Evolutionary conservation across 2,113 vertebrate genomes (phyloP).

Genomic region (Eulemur rufifrons): DNA sequence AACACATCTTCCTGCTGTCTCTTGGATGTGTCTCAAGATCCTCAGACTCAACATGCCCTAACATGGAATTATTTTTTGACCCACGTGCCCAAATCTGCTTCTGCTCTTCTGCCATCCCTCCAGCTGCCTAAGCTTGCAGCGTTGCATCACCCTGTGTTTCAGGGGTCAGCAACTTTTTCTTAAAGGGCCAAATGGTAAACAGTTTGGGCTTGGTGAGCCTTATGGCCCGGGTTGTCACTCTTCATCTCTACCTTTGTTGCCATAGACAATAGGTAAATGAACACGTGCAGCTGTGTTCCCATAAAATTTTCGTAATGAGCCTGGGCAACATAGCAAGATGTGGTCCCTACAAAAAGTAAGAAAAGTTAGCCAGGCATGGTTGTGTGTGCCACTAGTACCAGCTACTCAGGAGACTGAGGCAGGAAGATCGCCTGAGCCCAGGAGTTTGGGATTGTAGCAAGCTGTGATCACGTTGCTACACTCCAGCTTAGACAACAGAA

Average conservation of each 20-base stretch:
- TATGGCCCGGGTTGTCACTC: not conserved
- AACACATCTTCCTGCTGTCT: not conserved
- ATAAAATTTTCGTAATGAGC: not conserved
- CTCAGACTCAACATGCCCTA: not conserved
- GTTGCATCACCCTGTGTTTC: not conserved
- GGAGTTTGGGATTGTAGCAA: too few species aligned
- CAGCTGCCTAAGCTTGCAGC: not conserved
- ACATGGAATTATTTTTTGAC: not conserved
- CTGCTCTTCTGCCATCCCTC: not conserved
- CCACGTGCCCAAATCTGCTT: not conserved
- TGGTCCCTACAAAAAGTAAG: too few species aligned
- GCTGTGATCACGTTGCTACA: too few species aligned
- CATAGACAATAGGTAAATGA: not conserved
- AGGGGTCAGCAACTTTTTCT: not conserved
- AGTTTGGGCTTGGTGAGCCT: not conserved
- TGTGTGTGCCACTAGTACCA: too few species aligned
- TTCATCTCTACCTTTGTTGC: not conserved
- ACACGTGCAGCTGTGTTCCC: not conserved
- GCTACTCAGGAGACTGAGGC: too few species aligned
- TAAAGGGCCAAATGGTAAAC: not conserved
- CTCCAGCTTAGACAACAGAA: too few species aligned
- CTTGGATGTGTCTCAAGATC: not conserved
- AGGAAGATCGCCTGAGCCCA: too few species aligned
- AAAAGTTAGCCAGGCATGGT: too few species aligned
- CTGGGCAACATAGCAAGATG: too few species aligned